Evolutionary conservation across 2,797 vertebrate genomes (phyloP), one percentile per base, ranked within the genome.

Genomic region (Lindbergichthys nudifrons): DNA sequence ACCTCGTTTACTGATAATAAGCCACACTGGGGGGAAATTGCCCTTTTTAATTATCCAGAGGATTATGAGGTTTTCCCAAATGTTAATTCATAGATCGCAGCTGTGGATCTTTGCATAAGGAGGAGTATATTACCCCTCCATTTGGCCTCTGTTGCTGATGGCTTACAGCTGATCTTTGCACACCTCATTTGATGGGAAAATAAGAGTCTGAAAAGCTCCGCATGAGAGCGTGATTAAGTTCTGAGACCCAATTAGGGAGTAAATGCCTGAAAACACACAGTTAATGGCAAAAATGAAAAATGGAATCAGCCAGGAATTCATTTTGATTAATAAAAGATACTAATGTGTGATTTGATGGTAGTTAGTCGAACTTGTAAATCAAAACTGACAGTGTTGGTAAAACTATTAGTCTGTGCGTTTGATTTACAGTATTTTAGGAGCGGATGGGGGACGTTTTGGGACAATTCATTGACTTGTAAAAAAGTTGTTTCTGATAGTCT

Each of bases 121-220:
- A 72, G 64, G 53, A 65, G 69, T 75, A 46, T 56, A 84, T 85
- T 88, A 77, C 67, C 75, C 86, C 62, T 85, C 81, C 77, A 81
- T 85, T 89, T 91, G 88, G 87, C 88, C 86, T 86, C 79, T 84
- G 85, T 73, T 62, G 81, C 77, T 77, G 79, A 86, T 85, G 87
- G 88, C 85, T 88, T 78, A 86, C 88, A 90, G 88, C 84, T 89
- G 89, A 92, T 93, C 87, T 83, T 73, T 88, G 84, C 84, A 90
- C 88, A 92, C 87, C 80, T 90, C 87, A 92, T 92, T 91, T 92
- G 75, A 89, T 62, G 15, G 75, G n/a, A 82, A 84, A 89, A 91
- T 86, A 83, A 83, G 75, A 79, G 83, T 19, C 72, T 14, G 73
- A 47, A 75, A 74, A 58, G 64, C 81, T 66, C 65, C 41, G 70